These are phyloP conservation scores for Pseudopipra pipra DNA, from an alignment of 2,113 vertebrate species.

Conservation along the genomic window DNA sequence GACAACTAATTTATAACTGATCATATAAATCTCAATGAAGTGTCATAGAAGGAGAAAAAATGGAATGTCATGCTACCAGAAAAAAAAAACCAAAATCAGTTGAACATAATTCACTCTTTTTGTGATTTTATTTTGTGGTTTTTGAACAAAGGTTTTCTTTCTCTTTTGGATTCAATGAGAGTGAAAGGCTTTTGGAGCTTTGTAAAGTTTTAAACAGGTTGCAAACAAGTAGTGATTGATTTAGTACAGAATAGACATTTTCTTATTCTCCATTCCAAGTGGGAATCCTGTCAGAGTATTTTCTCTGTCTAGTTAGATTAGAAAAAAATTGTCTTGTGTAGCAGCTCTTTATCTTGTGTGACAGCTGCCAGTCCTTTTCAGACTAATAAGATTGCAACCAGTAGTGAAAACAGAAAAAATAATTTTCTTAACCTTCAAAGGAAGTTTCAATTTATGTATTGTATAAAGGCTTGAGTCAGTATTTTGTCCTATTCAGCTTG, in stretches of 20 bases:
- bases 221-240: not conserved
- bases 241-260: not conserved
- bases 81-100: not conserved
- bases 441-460: not conserved
- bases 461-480: not conserved
- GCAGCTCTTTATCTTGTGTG: not conserved
- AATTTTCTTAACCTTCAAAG: not conserved
- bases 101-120: not conserved
- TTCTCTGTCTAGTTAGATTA: not conserved
- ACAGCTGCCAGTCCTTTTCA: not conserved
- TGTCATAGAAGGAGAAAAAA: not conserved
- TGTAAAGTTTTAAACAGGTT: not conserved
- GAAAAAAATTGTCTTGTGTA: not conserved
- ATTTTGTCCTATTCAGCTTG: not conserved
- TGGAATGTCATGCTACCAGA: not conserved
- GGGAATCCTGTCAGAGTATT: not conserved
- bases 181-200: not conserved
- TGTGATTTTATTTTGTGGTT: not conserved
- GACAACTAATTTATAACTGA: not conserved
- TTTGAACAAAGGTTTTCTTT: not conserved
- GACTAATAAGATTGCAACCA: not conserved
- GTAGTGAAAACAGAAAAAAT: not conserved
- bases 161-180: not conserved
- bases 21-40: not conserved
- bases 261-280: not conserved